Conservation (phyloP, 2,888 invertebrate genomes). For the Pherbina coryleti region DNA sequence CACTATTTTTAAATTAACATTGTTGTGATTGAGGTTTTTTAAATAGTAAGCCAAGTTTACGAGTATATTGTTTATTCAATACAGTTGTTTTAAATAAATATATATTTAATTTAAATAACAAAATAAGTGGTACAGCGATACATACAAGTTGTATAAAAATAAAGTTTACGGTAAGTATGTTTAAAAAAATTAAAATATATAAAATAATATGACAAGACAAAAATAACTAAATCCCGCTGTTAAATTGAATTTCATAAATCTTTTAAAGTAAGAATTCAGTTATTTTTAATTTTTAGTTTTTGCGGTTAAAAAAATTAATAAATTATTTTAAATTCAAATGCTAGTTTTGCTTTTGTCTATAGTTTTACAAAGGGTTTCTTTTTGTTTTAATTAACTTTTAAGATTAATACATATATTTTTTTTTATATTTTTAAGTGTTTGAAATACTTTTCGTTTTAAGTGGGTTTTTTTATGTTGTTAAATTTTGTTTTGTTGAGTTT, state of each 20-base stretch:
- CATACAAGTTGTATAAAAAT: constrained; percentile 2
- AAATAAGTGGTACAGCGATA: constrained; percentile 7
- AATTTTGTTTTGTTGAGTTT: neutral
- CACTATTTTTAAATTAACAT: neutral
- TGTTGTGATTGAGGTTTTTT: neutral
- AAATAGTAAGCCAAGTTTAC: neutral
- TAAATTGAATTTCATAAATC: neutral
- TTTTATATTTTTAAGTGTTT: constrained; percentile 9
- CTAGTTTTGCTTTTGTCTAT: neutral
- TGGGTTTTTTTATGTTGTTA: neutral
- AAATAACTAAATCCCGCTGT: constrained; percentile 17
- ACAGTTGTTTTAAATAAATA: constrained; percentile 15
- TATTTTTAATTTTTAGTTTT: neutral
- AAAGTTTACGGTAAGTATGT: neutral
- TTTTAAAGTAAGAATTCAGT: neutral
- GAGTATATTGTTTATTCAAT: neutral
- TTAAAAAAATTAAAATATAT: constrained; percentile 1
- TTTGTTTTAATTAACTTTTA: neutral
- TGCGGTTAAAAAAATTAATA: neutral
- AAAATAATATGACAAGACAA: neutral
- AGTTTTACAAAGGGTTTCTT: neutral
- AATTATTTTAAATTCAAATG: constrained; percentile 21
- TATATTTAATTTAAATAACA: constrained; percentile 5
- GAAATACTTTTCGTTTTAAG: constrained; percentile 21
- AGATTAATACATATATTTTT: constrained; percentile 4